Percentiles rank a stretch among this genome's conserved stretches.
Evolutionary conservation across 2,888 invertebrate genomes (phyloP).

Genomic region (Mythimna lalbum): DNA sequence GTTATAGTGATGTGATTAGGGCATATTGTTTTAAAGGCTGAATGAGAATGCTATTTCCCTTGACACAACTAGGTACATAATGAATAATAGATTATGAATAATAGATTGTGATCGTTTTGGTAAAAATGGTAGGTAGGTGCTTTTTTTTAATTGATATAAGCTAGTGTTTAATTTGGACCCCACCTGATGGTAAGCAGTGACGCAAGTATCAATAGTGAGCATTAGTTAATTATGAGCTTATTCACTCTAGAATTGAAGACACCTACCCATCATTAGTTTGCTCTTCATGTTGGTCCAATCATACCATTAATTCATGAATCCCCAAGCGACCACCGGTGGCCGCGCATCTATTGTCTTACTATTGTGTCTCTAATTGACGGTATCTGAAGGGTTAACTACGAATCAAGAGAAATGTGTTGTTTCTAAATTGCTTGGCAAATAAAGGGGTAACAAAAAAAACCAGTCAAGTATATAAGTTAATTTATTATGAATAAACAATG

Average conservation of each 20-base stretch:
- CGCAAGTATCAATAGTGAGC: too few species aligned
- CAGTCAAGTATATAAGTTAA: conserved; percentile 71
- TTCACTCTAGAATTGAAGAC: too few species aligned
- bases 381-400: too few species aligned
- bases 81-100: background rate
- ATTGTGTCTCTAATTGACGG: too few species aligned
- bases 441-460: conserved; percentile 44
- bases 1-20: background rate
- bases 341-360: too few species aligned
- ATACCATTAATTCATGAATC: background rate
- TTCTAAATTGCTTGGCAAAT: background rate
- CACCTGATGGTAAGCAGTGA: too few species aligned
- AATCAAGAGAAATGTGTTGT: background rate
- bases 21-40: too few species aligned
- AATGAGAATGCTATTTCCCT: conserved; percentile 9
- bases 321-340: too few species aligned
- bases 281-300: background rate
- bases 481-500: conserved; percentile 90
- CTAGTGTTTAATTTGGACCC: too few species aligned
- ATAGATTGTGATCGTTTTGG: background rate
- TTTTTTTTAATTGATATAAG: too few species aligned
- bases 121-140: background rate
- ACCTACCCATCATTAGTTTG: background rate
- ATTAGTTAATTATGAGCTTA: too few species aligned
- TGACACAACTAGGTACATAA: background rate